Percentiles rank a stretch among this genome's conserved stretches.
Conservation (phyloP, 2,797 vertebrate genomes). For the Spheniscus humboldti region DNA sequence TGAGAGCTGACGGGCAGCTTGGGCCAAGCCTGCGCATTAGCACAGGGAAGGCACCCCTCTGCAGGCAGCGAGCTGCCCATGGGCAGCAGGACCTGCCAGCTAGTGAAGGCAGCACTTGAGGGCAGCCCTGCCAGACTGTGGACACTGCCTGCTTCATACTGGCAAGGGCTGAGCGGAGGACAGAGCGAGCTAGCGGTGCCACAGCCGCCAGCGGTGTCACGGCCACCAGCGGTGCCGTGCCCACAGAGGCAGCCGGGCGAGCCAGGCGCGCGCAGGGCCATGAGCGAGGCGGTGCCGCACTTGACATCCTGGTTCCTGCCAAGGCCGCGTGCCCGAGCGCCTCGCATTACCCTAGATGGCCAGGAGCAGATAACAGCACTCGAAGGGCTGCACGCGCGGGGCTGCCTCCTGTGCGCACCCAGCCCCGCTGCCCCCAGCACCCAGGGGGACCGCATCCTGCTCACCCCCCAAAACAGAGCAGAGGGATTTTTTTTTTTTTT, state of each 20-base stretch:
- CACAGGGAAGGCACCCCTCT: rapidly evolving
- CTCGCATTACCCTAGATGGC: slow-evolving; percentile 54
- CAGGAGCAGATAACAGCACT: slow-evolving; percentile 28
- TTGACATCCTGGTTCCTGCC: neutral
- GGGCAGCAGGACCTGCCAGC: neutral
- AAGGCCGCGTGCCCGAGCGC: neutral
- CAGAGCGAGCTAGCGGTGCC: neutral
- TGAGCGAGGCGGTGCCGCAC: neutral
- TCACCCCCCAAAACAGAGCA: neutral
- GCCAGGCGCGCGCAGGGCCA: rapidly evolving
- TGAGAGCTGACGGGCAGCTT: neutral
- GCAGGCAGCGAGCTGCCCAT: neutral
- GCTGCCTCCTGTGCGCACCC: neutral
- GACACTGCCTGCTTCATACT: neutral
- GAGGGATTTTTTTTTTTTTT: neutral
- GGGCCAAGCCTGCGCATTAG: neutral
- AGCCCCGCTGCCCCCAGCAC: neutral
- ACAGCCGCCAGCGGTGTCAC: neutral
- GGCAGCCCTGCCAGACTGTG: neutral
- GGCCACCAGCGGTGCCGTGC: neutral
- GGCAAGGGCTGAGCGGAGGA: neutral
- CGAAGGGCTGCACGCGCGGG: neutral
- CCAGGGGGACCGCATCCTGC: rapidly evolving
- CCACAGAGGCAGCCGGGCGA: neutral
- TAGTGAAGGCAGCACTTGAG: neutral